Evolutionary conservation across 1,140 invertebrate genomes (phyloP), one percentile per base, ranked within the genome.

Genomic region (Zophobas atratus): DNA sequence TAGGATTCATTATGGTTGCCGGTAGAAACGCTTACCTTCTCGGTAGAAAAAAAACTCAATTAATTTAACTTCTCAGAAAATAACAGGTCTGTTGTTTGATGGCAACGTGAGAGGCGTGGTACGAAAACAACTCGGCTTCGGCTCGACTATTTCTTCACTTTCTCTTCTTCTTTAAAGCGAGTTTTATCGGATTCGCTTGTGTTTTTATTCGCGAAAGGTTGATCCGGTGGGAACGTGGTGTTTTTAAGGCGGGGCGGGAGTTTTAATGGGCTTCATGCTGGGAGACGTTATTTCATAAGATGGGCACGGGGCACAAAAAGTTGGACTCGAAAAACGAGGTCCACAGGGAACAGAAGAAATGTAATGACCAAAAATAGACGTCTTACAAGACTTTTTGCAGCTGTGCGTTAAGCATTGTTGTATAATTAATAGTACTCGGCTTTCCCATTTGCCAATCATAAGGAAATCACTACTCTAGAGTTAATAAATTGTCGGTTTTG

Each of bases 31-130:
- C 77, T 82, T 82, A 80, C 75, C 46, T 77, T 70, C 70, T 77
- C 70, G 70, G 70, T 35, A 43, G 38, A 76, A 80, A 84, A 82
- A 80, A 83, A 83, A 84, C 81, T 82, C 83, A 82, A 84, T 84
- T 84, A 84, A 84, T 84, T 83, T 84, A 79, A 80, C 76, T 83
- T 82, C 82, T 80, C 56, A 77, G 81, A 84, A 84, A 84, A 84
- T 84, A 84, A 84, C 83, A 83, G 83, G 81, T 80, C 76, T 81
- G 41, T 76, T 53, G 75, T 82, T 81, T 82, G 80, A 78, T 74
- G 79, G 77, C 77, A 78, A 46, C 75, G 72, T 80, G 76, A 79
- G 79, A 79, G 81, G 81, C 79, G 81, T 79, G 81, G 81, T 78
- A 77, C 77, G 71, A 56, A 76, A 80, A 79, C 77, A 75, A 78